Conservation (phyloP, 1,140 invertebrate genomes). For the Lerema accius region DNA sequence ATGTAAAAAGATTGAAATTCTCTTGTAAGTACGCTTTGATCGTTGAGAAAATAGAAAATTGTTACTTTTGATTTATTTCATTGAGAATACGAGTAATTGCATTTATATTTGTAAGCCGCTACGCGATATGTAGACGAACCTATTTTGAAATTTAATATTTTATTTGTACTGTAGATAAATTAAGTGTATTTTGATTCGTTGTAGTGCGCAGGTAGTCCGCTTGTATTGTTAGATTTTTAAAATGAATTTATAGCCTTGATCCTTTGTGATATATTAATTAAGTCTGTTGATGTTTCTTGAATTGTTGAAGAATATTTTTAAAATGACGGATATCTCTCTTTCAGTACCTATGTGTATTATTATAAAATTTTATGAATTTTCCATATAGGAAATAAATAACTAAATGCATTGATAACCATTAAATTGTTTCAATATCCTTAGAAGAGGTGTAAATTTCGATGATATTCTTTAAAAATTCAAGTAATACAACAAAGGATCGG, state of each 20-base stretch:
- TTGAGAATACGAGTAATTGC: conserved; percentile 23
- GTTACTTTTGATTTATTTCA: conserved; percentile 49
- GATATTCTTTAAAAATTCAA: conserved; percentile 14
- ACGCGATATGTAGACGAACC: conserved; percentile 24
- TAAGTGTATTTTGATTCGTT: conserved; percentile 17
- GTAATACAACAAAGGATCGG: conserved; percentile 52
- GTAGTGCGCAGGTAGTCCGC: conserved; percentile 21
- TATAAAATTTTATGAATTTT: background rate
- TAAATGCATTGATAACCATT: no score
- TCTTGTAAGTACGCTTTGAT: conserved; percentile 72
- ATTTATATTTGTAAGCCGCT: conserved; percentile 40
- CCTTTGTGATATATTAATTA: conserved; percentile 6
- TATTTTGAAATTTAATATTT: conserved; percentile 26
- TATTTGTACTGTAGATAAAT: conserved; percentile 1
- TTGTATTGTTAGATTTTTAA: conserved; percentile 31
- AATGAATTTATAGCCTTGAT: conserved; percentile 1
- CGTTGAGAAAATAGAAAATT: conserved; percentile 67
- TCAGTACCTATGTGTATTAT: background rate
- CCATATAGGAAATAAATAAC: no score
- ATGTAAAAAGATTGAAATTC: conserved; percentile 67
- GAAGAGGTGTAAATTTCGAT: conserved; percentile 11
- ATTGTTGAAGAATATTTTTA: conserved; percentile 5
- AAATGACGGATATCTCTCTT: background rate
- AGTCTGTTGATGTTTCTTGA: background rate
- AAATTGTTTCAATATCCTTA: no score